These are phyloP conservation scores for Pammene fasciana DNA, from an alignment of 2,888 invertebrate genomes.

Conservation along the genomic window DNA sequence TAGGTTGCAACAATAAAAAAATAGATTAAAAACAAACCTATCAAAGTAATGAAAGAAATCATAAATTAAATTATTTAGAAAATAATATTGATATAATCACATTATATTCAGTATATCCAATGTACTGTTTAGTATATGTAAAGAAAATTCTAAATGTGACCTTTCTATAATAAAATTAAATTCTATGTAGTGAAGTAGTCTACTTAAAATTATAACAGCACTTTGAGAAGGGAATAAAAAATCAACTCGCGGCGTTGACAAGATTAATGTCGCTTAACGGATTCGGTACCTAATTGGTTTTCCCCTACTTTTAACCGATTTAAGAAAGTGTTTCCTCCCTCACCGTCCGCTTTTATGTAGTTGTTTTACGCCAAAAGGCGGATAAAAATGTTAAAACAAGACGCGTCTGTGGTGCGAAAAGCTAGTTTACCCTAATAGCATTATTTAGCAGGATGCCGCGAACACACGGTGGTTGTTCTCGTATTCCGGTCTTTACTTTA, in stretches of 20 bases:
- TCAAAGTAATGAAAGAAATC: too few species aligned
- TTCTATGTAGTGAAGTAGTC: too few species aligned
- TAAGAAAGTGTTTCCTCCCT: conserved; percentile 25
- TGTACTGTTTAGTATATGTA: too few species aligned
- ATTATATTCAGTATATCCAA: too few species aligned
- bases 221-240: conserved; percentile 3
- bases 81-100: too few species aligned
- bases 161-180: too few species aligned
- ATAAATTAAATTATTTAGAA: too few species aligned
- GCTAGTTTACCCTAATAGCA: conserved; percentile 42
- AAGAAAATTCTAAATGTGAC: too few species aligned
- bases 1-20: too few species aligned
- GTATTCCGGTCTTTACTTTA: conserved; percentile 31
- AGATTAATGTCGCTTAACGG: conserved; percentile 27
- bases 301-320: conserved; percentile 24
- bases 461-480: conserved; percentile 31
- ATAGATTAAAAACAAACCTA: too few species aligned
- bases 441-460: conserved; percentile 39
- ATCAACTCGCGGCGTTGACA: conserved; percentile 13
- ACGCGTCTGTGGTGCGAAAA: conserved; percentile 34
- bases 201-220: conserved; percentile 6
- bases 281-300: conserved; percentile 22
- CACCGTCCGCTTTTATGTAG: conserved; percentile 25
- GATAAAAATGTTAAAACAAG: conserved; percentile 41
- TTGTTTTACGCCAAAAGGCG: conserved; percentile 35